These are phyloP conservation scores for Nomada fucata DNA, from an alignment of 2,888 invertebrate genomes.

Conservation along the genomic window DNA sequence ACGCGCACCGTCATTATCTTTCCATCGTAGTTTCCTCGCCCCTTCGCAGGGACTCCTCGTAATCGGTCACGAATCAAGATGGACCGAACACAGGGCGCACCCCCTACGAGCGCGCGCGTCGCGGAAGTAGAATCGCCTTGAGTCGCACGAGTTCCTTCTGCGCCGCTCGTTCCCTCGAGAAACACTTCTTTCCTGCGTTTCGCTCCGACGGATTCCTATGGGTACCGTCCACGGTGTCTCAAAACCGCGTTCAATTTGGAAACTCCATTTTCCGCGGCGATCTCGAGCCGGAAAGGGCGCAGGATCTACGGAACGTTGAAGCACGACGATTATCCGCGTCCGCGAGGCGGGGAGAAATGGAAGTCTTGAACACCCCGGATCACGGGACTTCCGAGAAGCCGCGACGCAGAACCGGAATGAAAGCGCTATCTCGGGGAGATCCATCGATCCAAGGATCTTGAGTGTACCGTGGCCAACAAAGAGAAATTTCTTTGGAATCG, in stretches of 20 bases:
- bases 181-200: constrained; percentile 1
- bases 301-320: neutral
- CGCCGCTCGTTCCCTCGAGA: constrained; percentile 1
- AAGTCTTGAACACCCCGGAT: constrained; percentile 3
- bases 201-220: no score
- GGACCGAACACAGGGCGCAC: constrained; percentile 50
- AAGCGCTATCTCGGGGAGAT: constrained; percentile 51
- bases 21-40: constrained; percentile 63
- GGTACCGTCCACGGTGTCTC: no score
- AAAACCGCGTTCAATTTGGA: neutral
- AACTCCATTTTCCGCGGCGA: neutral
- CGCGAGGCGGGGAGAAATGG: neutral
- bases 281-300: neutral
- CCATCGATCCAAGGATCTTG: constrained; percentile 48
- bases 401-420: constrained; percentile 49
- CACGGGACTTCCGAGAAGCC: constrained; percentile 33
- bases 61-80: constrained; percentile 68
- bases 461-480: constrained; percentile 30
- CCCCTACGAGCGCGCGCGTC: constrained; percentile 69
- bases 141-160: constrained; percentile 10
- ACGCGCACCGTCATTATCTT: constrained; percentile 67
- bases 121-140: neutral
- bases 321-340: constrained; percentile 2
- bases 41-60: constrained; percentile 45
- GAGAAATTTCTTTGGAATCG: constrained; percentile 42